Percentiles rank a stretch among this genome's conserved stretches.
phyloP scores from a whole-genome alignment of 2,888 invertebrate species.

The Thereva nobilitata region DNA sequence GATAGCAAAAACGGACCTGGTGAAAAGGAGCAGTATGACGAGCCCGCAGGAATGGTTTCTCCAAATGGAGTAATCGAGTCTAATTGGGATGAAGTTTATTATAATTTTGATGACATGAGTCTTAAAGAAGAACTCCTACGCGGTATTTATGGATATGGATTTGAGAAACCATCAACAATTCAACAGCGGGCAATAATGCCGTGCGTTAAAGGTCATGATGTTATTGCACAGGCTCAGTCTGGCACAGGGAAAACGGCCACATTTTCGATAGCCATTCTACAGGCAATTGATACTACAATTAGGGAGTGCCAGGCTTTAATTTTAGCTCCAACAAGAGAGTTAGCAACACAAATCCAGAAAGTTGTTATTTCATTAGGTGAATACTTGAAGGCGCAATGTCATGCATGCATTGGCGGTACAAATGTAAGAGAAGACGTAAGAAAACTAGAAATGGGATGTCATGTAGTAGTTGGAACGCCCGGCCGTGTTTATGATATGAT shows the following conservation, averaged over 20 bases:
- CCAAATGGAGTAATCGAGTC: constrained; percentile 91
- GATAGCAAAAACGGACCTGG: constrained; percentile 21
- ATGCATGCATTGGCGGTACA: constrained; percentile 99
- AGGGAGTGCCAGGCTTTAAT: constrained; percentile 96
- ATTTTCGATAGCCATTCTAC: constrained; percentile 97
- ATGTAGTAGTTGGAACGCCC: constrained; percentile 98
- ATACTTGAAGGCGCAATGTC: constrained; percentile 96
- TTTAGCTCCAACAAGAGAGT: constrained; percentile 89
- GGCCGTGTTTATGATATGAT: constrained; percentile 99
- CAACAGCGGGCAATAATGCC: constrained; percentile 99
- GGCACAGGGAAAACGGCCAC: constrained; percentile 99
- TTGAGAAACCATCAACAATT: constrained; percentile 99
- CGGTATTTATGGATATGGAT: constrained; percentile 99
- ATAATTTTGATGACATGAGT: constrained; percentile 98
- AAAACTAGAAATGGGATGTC: constrained; percentile 89
- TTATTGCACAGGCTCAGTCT: constrained; percentile 99
- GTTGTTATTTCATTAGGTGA: constrained; percentile 98
- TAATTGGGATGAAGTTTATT: constrained; percentile 91
- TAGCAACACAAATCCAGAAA: constrained; percentile 79
- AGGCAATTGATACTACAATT: constrained; percentile 89
- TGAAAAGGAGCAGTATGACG: constrained; percentile 49
- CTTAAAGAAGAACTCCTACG: constrained; percentile 93
- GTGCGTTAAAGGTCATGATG: constrained; percentile 93
- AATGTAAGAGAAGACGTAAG: constrained; percentile 97
- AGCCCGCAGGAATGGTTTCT: constrained; percentile 71